Evolutionary conservation across 1,140 invertebrate genomes (phyloP), one percentile per base, ranked within the genome.

Genomic region (Drosophila orosa): DNA sequence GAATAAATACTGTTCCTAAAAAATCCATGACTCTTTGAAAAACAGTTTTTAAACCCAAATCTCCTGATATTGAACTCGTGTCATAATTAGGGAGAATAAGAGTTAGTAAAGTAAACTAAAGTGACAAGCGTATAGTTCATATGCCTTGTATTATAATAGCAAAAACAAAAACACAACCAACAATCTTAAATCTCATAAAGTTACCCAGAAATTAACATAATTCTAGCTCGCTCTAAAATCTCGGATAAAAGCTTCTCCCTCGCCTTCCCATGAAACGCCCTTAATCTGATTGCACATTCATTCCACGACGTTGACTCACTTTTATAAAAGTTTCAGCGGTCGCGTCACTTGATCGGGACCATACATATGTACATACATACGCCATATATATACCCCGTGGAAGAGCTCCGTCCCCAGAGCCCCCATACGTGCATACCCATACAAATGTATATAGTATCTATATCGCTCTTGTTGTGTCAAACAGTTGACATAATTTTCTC

Each of bases 401-500:
- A 22, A 50, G 47, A 50, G 25, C 47, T 3, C 37, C 37, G 37
- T 40, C 37, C 37, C 37, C 37, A 40, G 4, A 29, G 50, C 27
- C 17, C n/a, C 1, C 12, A n/a, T 22, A 19, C 6, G 12, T 42
- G 25, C n/a, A 15, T 13, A 29, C 4, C n/a, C n/a, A 17, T 12
- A 31, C 29, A 8, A 2, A 9, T 22, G 52, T 35, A 55, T 27
- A 37, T 69, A 29, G 40, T 71, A 50, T 73, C 39, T 60, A 54
- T 61, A 61, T 54, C 39, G 39, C 68, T 73, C 47, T 60, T 47
- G 71, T 74, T 74, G 47, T 57, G 52, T 48, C 77, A 63, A 78
- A 65, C 78, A 84, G 80, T 84, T 84, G 80, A 84, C 80, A 84
- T 78, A 77, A 81, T 82, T 77, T 82, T 67, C 47, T 63, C 61